Base-by-base conservation (phyloP, 1,140 invertebrate genomes). In the Calliopsis andreniformis region DNA sequence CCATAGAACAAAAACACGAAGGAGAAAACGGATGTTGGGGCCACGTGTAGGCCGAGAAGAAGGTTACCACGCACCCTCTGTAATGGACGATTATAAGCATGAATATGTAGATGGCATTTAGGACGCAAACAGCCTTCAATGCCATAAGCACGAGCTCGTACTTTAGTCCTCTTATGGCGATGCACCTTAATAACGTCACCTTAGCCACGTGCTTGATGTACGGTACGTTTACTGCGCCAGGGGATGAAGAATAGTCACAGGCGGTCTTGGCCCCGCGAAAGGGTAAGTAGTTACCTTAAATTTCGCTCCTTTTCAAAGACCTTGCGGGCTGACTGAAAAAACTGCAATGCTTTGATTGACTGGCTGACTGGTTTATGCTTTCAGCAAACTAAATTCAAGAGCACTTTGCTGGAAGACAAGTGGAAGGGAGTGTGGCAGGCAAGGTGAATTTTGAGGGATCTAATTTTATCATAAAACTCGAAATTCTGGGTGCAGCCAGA, bases 101-200 rank as follows among this genome's bases (percentile, higher is more conserved):
- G 77, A 79, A 79, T 79, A 79, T 79, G 77, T 79, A 79, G 47
- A 79, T 79, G 77, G 64, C 77, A 55, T 79, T 79, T 76, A 62
- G 72, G 72, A 53, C 62, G 55, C 72, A 28, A 77, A 71, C 67
- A 55, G 58, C 20, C 35, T 35, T 45, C 56, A 76, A 68, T 58
- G 72, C 55, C 55, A 67, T 14, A 23, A 68, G 53, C 72, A 76
- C 68, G 68, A 56, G 68, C 56, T 45, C 68, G 39, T 71, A 62
- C 68, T 71, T 71, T 16, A 62, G 32, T 56, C 45, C 56, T 49
- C 59, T 71, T 56, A 28, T 71, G 56, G 30, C 68, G 56, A 39
- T 28, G 43, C 43, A 51, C 68, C 68, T 71, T 71, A 71, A 71
- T 71, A 71, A 71, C 68, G 30, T 62, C 68, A 71, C 68, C 68